Evolutionary conservation across 2,797 vertebrate genomes (phyloP).

Genomic region (Peromyscus eremicus): DNA sequence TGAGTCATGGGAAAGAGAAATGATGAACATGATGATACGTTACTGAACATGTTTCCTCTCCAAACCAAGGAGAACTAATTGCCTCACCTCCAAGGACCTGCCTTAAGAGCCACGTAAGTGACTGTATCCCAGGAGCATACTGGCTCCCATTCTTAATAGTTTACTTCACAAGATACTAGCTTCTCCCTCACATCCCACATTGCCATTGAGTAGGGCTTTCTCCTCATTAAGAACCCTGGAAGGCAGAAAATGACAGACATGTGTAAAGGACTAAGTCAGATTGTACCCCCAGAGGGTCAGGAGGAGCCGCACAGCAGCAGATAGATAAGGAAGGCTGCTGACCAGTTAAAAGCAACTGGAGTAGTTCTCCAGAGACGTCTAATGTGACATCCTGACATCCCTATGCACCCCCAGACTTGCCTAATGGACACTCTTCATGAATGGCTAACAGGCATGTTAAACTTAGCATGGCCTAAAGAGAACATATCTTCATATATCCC

Average conservation of each 20-base stretch:
- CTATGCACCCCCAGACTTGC: neutral
- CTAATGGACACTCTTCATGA: neutral
- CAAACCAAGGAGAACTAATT: neutral
- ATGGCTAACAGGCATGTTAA: neutral
- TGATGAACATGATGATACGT: neutral
- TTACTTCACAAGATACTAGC: neutral
- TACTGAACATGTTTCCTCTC: neutral
- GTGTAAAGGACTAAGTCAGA: neutral
- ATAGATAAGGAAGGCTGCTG: neutral
- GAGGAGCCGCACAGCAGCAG: neutral
- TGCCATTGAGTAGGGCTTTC: neutral
- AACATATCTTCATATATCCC: neutral
- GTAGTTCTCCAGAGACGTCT: neutral
- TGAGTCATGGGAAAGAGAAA: neutral
- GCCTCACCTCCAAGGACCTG: neutral
- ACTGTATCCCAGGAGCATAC: neutral
- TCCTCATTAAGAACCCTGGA: neutral
- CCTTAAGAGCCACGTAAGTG: neutral
- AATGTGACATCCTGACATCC: neutral
- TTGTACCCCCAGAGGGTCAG: neutral
- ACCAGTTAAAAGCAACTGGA: neutral
- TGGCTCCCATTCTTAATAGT: neutral
- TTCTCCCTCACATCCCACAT: neutral
- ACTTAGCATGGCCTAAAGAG: neutral
- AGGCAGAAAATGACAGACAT: neutral